Percentiles rank a stretch among this genome's conserved stretches.
phyloP scores from a whole-genome alignment of 2,888 invertebrate genomes.

The Lysandra coridon region DNA sequence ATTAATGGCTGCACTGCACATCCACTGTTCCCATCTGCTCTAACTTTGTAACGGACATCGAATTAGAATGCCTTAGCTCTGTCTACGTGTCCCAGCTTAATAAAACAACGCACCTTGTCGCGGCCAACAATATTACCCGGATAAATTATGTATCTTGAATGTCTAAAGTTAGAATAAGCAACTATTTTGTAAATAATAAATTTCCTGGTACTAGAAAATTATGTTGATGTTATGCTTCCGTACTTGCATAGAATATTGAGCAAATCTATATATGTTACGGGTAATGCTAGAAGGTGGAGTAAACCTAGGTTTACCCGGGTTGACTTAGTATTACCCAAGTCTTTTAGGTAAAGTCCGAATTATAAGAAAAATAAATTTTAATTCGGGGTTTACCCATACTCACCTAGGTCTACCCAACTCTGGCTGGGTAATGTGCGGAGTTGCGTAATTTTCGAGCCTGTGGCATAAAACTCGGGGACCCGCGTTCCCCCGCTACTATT shows the following conservation, averaged over 20 bases:
- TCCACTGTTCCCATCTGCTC: conserved; percentile 23
- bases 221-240: background rate
- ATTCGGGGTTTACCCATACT: too few species aligned
- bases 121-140: background rate
- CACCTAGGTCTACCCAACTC: too few species aligned
- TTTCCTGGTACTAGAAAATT: background rate
- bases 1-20: background rate
- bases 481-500: too few species aligned
- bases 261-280: too few species aligned
- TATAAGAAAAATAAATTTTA: too few species aligned
- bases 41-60: conserved; percentile 24
- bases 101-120: background rate
- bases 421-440: too few species aligned
- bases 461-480: too few species aligned
- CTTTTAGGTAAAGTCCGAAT: too few species aligned
- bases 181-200: background rate
- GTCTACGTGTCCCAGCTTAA: background rate
- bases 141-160: background rate
- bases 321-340: too few species aligned
- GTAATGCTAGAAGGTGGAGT: too few species aligned
- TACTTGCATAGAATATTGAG: background rate
- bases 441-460: too few species aligned
- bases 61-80: conserved; percentile 17
- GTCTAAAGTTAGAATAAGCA: background rate
- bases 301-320: too few species aligned